A percentile compares a stretch with the other conserved stretches of the same genome.
Conservation (phyloP, 1,140 invertebrate species). For the Drosophila navojoa region DNA sequence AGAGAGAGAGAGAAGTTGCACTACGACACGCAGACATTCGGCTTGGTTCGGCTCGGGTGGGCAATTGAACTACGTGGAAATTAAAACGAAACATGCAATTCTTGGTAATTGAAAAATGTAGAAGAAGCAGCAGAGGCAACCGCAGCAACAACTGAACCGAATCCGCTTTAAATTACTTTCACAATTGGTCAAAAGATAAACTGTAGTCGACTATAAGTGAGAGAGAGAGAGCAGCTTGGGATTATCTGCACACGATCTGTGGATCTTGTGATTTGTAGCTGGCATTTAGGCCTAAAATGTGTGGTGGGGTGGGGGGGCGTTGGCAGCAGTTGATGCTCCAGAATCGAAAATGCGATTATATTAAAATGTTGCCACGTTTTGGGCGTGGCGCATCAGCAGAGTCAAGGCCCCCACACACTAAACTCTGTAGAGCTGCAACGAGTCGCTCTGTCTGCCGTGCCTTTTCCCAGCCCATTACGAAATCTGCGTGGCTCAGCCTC, state of each 20-base stretch:
- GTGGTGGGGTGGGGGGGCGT: neutral
- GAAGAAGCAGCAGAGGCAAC: constrained; percentile 16
- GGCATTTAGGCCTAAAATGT: constrained; percentile 37
- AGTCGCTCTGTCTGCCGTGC: neutral
- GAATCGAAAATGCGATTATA: constrained; percentile 50
- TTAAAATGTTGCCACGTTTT: constrained; percentile 48
- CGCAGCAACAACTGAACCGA: constrained; percentile 3
- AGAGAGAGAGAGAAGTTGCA: constrained; percentile 48
- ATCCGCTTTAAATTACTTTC: constrained; percentile 79
- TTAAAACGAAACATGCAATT: constrained; percentile 82
- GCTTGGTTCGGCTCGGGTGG: neutral
- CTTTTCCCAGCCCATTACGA: constrained; percentile 38
- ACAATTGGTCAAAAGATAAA: constrained; percentile 77
- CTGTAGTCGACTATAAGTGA: neutral
- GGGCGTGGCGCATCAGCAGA: constrained; percentile 26
- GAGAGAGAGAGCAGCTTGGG: constrained; percentile 16
- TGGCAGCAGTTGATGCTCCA: constrained; percentile 23
- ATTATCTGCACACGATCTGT: constrained; percentile 69
- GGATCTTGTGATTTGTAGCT: constrained; percentile 23
- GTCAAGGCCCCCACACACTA: constrained; percentile 3
- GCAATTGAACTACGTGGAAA: constrained; percentile 61
- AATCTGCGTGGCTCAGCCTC: constrained; percentile 23
- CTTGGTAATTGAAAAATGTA: constrained; percentile 70
- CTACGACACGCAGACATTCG: constrained; percentile 61
- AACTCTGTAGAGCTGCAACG: neutral